Evolutionary conservation across 2,113 vertebrate species (phyloP).

Genomic region (Heteronetta atricapilla): DNA sequence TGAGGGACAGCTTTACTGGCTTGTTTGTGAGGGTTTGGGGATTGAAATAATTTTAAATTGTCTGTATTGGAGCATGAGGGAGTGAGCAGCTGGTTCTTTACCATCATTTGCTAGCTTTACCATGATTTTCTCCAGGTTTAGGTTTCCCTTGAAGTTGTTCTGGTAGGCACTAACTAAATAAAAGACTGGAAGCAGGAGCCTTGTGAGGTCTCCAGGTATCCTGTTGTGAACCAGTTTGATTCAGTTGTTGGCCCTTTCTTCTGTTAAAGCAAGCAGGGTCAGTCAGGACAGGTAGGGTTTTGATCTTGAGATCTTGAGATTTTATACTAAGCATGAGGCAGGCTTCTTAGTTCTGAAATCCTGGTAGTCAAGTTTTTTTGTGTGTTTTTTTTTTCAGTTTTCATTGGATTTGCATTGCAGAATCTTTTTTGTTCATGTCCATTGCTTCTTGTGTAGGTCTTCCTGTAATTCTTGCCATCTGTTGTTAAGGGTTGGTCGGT

Average conservation of each 20-base stretch:
- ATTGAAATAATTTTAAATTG: background rate
- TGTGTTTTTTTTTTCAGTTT: background rate
- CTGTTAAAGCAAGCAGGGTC: background rate
- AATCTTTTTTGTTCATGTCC: background rate
- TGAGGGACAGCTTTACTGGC: background rate
- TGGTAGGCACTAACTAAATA: background rate
- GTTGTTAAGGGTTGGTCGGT: background rate
- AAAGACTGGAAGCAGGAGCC: background rate
- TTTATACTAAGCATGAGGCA: background rate
- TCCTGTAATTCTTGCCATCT: background rate
- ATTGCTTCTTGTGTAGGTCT: background rate
- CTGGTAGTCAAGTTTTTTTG: background rate
- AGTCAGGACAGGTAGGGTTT: background rate
- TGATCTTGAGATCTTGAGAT: background rate
- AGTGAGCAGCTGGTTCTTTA: conserved; percentile 15
- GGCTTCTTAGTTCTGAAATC: conserved; percentile 12
- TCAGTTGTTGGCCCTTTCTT: background rate
- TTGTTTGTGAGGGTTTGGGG: background rate
- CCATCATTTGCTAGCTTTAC: background rate
- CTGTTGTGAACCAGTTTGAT: background rate
- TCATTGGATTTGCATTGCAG: conserved; percentile 11
- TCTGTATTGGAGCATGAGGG: background rate
- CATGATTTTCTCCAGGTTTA: background rate
- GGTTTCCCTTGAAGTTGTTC: conserved; percentile 12
- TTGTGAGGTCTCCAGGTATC: background rate